phyloP scores from a whole-genome alignment of 1,140 invertebrate species.

The Lepidostoma basale region DNA sequence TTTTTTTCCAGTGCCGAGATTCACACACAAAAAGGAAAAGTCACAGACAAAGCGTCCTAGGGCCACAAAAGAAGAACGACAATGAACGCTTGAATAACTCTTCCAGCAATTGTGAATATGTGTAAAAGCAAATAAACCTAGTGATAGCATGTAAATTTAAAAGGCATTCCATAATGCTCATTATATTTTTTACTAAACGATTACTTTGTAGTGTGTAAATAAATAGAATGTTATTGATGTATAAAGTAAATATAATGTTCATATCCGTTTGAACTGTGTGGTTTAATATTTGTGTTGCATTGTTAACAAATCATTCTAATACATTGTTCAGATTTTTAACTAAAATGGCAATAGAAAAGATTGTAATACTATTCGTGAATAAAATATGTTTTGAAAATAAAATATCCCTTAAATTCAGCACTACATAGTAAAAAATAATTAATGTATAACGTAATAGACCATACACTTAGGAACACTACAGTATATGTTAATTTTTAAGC shows the following conservation, averaged over 20 bases:
- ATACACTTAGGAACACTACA: no score
- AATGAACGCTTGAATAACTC: constrained; percentile 23
- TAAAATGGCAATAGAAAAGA: no score
- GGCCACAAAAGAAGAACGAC: constrained; percentile 27
- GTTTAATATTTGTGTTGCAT: no score
- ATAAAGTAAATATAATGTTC: neutral
- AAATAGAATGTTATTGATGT: neutral
- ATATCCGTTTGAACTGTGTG: no score
- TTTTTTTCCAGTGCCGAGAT: constrained; percentile 33
- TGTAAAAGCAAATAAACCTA: constrained; percentile 18
- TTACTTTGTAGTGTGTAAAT: constrained; percentile 18
- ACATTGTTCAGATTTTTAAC: no score
- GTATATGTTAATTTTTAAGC: no score
- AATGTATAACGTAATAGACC: no score
- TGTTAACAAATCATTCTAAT: no score
- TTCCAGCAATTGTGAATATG: constrained; percentile 14
- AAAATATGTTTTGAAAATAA: no score
- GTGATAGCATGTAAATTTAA: constrained; percentile 13
- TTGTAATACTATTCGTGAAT: no score
- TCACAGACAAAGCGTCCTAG: constrained; percentile 9
- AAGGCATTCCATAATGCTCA: neutral
- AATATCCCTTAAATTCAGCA: no score
- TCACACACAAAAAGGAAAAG: constrained; percentile 4
- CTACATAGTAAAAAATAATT: no score
- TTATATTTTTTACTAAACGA: constrained; percentile 3